A percentile compares a stretch with the other conserved stretches of the same genome.
These are phyloP conservation scores for Nomada fabriciana DNA, from an alignment of 2,888 invertebrate species.

Conservation along the genomic window DNA sequence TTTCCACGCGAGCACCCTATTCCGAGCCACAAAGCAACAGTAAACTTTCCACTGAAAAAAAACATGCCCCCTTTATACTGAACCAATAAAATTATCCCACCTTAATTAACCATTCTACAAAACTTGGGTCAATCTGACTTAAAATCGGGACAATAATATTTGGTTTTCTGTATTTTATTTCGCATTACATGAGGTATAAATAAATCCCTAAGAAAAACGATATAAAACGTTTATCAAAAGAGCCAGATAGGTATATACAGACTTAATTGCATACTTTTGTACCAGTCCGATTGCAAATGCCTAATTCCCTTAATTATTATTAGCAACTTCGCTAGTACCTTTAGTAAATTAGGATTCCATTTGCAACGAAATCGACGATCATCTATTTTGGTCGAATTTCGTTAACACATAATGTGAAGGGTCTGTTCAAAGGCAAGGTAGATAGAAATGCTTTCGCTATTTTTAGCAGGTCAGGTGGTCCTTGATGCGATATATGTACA, in stretches of 20 bases:
- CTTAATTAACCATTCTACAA: background rate
- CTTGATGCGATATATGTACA: constrained; percentile 46
- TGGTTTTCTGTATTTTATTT: no score
- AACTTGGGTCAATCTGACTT: no score
- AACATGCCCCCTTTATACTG: background rate
- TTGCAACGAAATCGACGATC: background rate
- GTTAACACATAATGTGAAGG: constrained; percentile 17
- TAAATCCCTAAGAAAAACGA: no score
- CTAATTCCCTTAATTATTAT: no score
- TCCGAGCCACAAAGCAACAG: background rate
- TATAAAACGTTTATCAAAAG: no score
- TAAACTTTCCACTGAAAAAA: background rate
- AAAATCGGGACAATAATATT: no score
- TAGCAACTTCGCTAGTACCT: no score
- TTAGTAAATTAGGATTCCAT: background rate
- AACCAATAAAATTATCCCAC: background rate
- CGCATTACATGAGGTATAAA: no score
- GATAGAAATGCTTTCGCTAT: constrained; percentile 59
- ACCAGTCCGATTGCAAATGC: no score
- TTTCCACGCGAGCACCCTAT: constrained; percentile 5
- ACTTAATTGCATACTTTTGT: no score
- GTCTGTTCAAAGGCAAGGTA: constrained; percentile 17
- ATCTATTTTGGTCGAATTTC: constrained; percentile 14
- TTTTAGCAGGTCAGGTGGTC: constrained; percentile 77
- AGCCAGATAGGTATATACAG: no score